phyloP scores from a whole-genome alignment of 2,888 invertebrate genomes.

The Phasia obesa region DNA sequence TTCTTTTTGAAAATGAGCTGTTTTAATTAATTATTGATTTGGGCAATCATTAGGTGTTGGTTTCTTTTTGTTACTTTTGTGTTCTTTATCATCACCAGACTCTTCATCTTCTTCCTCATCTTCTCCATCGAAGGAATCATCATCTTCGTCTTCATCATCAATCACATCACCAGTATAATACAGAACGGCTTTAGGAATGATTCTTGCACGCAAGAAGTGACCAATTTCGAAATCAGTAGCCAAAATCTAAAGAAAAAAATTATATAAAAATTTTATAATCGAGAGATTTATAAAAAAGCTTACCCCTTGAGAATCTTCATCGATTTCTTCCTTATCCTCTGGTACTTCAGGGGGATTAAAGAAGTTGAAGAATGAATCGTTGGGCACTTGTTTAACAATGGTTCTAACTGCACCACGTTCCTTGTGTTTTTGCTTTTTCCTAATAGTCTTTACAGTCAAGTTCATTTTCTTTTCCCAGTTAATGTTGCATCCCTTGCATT shows the following conservation, averaged over 20 bases:
- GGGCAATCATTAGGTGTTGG: constrained; percentile 86
- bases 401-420: constrained; percentile 95
- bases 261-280: not conserved
- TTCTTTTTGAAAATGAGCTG: constrained; percentile 36
- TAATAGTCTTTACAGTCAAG: constrained; percentile 96
- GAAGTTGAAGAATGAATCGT: constrained; percentile 99
- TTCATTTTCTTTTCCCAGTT: constrained; percentile 99
- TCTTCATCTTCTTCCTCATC: constrained; percentile 84
- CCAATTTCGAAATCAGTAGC: constrained; percentile 99
- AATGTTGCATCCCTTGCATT: constrained; percentile 90
- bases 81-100: constrained; percentile 85
- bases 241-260: constrained; percentile 84
- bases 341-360: constrained; percentile 96
- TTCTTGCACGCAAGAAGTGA: constrained; percentile 97
- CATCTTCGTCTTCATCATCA: constrained; percentile 89
- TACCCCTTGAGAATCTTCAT: constrained; percentile 90
- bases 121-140: constrained; percentile 85
- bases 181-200: constrained; percentile 98
- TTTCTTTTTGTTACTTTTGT: constrained; percentile 77
- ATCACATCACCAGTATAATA: constrained; percentile 96
- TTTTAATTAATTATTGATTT: constrained; percentile 85
- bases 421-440: constrained; percentile 99
- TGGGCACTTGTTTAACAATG: constrained; percentile 97
- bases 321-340: constrained; percentile 91
- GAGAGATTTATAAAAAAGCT: constrained; percentile 20